A percentile compares a stretch with the other conserved stretches of the same genome.
These are phyloP conservation scores for Pangasius krempfi DNA, from an alignment of 2,797 vertebrate species.

Conservation along the genomic window DNA sequence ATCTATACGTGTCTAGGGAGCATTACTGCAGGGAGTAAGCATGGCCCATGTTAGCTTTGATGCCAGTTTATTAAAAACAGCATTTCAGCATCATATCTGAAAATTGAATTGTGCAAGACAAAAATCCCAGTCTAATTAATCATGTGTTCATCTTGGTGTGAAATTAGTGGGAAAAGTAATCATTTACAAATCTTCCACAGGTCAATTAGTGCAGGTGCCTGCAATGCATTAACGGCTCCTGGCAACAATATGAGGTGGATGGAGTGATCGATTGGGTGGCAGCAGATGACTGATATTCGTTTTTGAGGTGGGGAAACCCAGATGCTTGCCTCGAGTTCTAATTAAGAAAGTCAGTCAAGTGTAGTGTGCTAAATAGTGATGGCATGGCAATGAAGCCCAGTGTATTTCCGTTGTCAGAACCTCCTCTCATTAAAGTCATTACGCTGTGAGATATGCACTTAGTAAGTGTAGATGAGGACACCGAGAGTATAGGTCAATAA, in stretches of 20 bases:
- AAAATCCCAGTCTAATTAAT: constrained; percentile 48
- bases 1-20: background rate
- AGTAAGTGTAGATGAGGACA: constrained; percentile 15
- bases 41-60: background rate
- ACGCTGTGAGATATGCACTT: background rate
- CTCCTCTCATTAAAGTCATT: constrained; percentile 36
- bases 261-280: constrained; percentile 47
- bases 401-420: constrained; percentile 18
- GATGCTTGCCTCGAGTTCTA: constrained; percentile 50
- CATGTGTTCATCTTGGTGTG: constrained; percentile 52
- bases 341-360: constrained; percentile 50
- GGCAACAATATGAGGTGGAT: constrained; percentile 41
- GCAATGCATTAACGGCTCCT: constrained; percentile 34
- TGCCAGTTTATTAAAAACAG: constrained; percentile 3
- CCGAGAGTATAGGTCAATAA: background rate
- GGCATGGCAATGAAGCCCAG: constrained; percentile 37
- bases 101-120: constrained; percentile 47
- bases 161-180: constrained; percentile 57
- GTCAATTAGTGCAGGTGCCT: constrained; percentile 49
- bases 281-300: constrained; percentile 50
- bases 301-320: constrained; percentile 43
- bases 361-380: constrained; percentile 50
- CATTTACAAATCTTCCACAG: constrained; percentile 52
- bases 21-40: background rate
- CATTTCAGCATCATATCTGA: constrained; percentile 22